phyloP scores from a whole-genome alignment of 2,113 vertebrate genomes.

The Corydoras maculifer region DNA sequence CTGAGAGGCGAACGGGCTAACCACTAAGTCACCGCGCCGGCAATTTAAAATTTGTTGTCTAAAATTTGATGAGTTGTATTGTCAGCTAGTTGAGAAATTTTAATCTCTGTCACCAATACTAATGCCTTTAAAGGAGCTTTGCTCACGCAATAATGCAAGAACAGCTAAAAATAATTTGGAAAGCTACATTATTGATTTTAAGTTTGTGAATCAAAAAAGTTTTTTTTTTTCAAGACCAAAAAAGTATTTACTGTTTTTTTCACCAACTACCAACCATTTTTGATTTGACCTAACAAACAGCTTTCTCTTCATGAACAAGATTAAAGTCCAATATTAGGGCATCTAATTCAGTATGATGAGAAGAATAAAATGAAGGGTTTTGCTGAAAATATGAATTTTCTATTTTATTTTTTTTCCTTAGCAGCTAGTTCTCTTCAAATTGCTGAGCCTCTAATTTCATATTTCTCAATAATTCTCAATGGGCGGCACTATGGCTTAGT shows the following conservation, averaged over 20 bases:
- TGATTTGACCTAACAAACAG: background rate
- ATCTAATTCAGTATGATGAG: background rate
- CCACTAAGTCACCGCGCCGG: too few relatives aligned
- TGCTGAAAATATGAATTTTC: background rate
- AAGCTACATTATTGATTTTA: background rate
- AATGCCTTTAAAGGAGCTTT: slow-evolving; percentile 3
- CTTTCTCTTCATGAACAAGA: background rate
- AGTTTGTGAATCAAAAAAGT: background rate
- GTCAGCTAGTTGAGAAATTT: slow-evolving; percentile 7
- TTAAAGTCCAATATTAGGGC: background rate
- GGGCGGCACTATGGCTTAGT: too few relatives aligned
- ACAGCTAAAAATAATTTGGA: background rate
- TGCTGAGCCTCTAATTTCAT: background rate
- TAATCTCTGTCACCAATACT: background rate
- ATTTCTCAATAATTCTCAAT: background rate
- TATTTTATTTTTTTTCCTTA: background rate
- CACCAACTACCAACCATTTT: background rate
- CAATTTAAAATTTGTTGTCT: background rate
- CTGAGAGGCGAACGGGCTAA: too few relatives aligned
- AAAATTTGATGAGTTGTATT: background rate
- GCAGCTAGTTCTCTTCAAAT: background rate
- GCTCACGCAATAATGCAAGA: too few relatives aligned
- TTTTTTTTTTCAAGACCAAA: background rate
- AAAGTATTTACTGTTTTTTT: background rate
- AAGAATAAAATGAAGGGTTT: background rate